phyloP scores from a whole-genome alignment of 2,113 vertebrate genomes.

The Fregata magnificens region DNA sequence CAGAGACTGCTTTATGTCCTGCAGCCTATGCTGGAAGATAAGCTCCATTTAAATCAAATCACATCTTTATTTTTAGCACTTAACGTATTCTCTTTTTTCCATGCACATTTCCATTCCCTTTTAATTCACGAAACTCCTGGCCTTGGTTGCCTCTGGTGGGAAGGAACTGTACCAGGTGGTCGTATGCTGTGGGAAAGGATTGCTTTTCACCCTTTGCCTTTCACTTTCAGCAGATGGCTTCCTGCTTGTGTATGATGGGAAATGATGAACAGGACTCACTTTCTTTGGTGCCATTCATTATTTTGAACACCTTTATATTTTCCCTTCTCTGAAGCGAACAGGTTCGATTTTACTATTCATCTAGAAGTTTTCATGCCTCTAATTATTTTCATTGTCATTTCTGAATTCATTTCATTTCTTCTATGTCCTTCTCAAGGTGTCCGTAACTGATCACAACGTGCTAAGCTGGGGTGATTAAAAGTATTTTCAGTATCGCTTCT shows the following conservation, averaged over 20 bases:
- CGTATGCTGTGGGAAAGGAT: neutral
- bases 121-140: neutral
- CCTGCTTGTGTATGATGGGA: neutral
- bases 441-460: neutral
- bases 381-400: neutral
- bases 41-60: neutral
- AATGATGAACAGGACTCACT: neutral
- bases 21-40: neutral
- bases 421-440: neutral
- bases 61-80: neutral
- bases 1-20: neutral
- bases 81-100: neutral
- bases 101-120: neutral
- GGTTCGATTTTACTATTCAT: neutral
- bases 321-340: neutral
- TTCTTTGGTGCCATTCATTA: neutral
- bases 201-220: neutral
- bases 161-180: neutral
- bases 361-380: neutral
- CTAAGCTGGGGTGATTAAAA: neutral
- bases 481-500: neutral
- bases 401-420: neutral
- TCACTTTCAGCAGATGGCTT: neutral
- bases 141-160: neutral
- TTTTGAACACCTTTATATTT: constrained; percentile 2